Evolutionary conservation across 2,113 vertebrate genomes (phyloP).

Genomic region (Furnarius figulus): DNA sequence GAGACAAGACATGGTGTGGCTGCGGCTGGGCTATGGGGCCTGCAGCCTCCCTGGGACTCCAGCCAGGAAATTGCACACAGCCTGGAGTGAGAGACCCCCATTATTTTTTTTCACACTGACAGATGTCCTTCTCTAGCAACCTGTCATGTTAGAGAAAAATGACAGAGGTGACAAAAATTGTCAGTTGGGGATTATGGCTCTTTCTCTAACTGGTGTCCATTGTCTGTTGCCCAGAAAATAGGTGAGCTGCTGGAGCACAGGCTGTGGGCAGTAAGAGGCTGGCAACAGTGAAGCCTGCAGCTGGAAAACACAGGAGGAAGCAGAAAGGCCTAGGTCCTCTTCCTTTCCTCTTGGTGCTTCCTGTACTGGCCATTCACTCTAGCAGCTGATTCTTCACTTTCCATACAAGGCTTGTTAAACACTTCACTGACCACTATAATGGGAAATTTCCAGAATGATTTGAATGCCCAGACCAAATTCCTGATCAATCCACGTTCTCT

Average conservation of each 20-base stretch:
- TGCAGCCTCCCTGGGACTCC: not conserved
- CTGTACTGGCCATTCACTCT: not conserved
- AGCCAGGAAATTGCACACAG: constrained; percentile 14
- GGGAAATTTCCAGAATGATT: not conserved
- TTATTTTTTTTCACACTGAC: not conserved
- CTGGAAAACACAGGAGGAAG: not conserved
- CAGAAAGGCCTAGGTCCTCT: not conserved
- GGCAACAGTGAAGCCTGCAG: not conserved
- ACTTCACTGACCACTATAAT: not conserved
- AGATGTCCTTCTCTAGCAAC: constrained; percentile 16
- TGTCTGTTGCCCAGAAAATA: not conserved
- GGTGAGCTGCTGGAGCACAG: not conserved
- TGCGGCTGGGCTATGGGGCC: not conserved
- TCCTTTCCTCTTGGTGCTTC: not conserved
- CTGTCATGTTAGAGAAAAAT: not conserved
- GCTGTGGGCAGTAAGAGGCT: not conserved
- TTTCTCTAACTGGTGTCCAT: not conserved
- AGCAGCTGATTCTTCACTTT: not conserved
- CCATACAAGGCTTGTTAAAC: not conserved
- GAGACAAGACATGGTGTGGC: not conserved
- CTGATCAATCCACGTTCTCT: not conserved
- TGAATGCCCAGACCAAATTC: not conserved
- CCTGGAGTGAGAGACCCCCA: not conserved
- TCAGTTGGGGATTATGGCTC: rapidly evolving
- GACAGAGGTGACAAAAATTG: not conserved